These are phyloP conservation scores for Solea solea DNA, from an alignment of 2,113 vertebrate genomes.

Conservation along the genomic window DNA sequence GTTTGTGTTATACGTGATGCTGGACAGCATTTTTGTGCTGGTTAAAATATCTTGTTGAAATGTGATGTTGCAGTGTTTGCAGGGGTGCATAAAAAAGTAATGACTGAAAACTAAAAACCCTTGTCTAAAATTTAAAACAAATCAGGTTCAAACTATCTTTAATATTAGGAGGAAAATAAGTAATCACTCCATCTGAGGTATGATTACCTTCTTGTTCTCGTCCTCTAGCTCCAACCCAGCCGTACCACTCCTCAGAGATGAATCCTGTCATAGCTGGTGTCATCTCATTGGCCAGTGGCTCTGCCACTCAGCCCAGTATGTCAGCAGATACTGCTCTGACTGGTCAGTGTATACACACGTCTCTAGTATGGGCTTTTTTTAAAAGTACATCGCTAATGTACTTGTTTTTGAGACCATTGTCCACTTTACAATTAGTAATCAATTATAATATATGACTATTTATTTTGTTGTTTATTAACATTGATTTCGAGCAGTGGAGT, in stretches of 20 bases:
- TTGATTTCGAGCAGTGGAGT: too few species aligned
- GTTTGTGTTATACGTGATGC: not conserved
- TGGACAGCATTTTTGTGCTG: not conserved
- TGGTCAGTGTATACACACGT: constrained; percentile 76
- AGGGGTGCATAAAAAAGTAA: not conserved
- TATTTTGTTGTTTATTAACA: too few species aligned
- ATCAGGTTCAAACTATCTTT: not conserved
- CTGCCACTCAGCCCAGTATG: constrained; percentile 88
- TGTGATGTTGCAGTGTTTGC: not conserved
- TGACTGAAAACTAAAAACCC: too few species aligned
- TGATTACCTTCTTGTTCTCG: not conserved
- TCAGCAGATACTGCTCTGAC: constrained; percentile 91
- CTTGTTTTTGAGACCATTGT: not conserved
- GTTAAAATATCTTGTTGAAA: not conserved
- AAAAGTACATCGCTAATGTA: not conserved
- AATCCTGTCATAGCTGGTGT: constrained; percentile 95
- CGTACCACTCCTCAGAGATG: constrained; percentile 79
- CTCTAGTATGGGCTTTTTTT: not conserved
- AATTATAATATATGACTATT: too few species aligned
- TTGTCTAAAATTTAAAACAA: too few species aligned
- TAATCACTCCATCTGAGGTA: not conserved
- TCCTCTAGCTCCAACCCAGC: constrained; percentile 60
- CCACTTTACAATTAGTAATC: not conserved
- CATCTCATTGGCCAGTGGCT: constrained; percentile 91
- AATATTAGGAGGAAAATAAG: not conserved